phyloP scores from a whole-genome alignment of 1,140 invertebrate species.

The Mya arenaria region DNA sequence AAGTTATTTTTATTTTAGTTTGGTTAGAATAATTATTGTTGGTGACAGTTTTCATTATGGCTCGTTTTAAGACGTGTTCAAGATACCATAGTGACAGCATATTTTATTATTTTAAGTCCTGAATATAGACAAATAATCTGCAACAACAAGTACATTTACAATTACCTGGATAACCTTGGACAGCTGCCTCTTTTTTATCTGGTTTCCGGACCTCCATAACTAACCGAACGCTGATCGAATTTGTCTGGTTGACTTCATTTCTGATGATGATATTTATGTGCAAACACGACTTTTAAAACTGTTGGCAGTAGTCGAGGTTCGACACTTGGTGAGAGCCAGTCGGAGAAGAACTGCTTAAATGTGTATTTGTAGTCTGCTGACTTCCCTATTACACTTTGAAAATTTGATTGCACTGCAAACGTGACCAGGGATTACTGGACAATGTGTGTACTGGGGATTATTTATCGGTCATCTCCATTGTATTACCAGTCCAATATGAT shows the following conservation, averaged over 20 bases:
- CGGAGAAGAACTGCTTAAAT: slow-evolving; percentile 94
- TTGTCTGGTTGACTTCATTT: slow-evolving; percentile 86
- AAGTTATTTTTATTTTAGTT: no score
- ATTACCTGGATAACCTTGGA: slow-evolving; percentile 91
- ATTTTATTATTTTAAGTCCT: no score
- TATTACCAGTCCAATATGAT: slow-evolving; percentile 88
- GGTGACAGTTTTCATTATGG: no score
- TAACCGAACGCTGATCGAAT: slow-evolving; percentile 83
- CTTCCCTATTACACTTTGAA: slow-evolving; percentile 89
- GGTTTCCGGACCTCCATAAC: slow-evolving; percentile 85
- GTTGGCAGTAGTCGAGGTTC: slow-evolving; percentile 35
- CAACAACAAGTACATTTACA: slow-evolving; percentile 89
- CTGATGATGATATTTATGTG: slow-evolving; percentile 87
- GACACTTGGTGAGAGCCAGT: slow-evolving; percentile 85
- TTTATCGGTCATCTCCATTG: slow-evolving; percentile 89
- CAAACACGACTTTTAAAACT: slow-evolving; percentile 75
- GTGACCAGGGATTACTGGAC: slow-evolving; percentile 64
- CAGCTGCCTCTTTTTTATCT: slow-evolving; percentile 88
- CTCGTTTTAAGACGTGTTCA: no score
- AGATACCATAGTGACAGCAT: no score
- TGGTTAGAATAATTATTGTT: no score
- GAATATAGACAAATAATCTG: no score
- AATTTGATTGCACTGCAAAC: slow-evolving; percentile 85
- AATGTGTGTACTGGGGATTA: slow-evolving; percentile 83
- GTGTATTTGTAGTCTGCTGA: slow-evolving; percentile 97